A percentile compares a stretch with the other conserved stretches of the same genome.
phyloP scores from a whole-genome alignment of 2,888 invertebrate species.

The Drosophila paranaensis region DNA sequence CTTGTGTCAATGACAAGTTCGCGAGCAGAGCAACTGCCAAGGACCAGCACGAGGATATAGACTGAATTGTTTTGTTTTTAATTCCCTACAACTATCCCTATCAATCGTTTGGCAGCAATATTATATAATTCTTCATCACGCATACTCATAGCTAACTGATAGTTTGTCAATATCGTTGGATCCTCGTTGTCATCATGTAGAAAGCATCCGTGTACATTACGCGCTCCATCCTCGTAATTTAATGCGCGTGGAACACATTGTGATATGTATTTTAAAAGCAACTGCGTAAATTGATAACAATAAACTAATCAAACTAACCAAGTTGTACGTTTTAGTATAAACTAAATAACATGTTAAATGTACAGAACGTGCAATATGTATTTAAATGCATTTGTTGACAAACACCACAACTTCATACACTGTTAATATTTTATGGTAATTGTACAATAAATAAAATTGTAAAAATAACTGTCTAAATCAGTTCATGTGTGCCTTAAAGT shows the following conservation, averaged over 20 bases:
- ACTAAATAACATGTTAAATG: slow-evolving; percentile 23
- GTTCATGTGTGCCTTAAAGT: neutral
- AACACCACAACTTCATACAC: neutral
- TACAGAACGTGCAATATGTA: slow-evolving; percentile 31
- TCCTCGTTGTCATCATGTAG: slow-evolving; percentile 27
- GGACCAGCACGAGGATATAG: slow-evolving; percentile 39
- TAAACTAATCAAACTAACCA: slow-evolving; percentile 43
- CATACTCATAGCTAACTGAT: slow-evolving; percentile 26
- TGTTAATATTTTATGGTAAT: slow-evolving; percentile 21
- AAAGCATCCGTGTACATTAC: slow-evolving; percentile 40
- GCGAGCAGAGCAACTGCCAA: slow-evolving; percentile 6
- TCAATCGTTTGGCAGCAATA: slow-evolving; percentile 10
- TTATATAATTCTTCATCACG: slow-evolving; percentile 16
- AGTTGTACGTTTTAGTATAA: slow-evolving; percentile 32
- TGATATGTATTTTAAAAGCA: slow-evolving; percentile 62
- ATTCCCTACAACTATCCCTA: slow-evolving; percentile 3
- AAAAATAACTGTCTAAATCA: slow-evolving; percentile 11
- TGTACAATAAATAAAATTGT: slow-evolving; percentile 29
- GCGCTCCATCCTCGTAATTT: slow-evolving; percentile 16
- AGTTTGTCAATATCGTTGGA: slow-evolving; percentile 29
- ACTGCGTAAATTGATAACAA: slow-evolving; percentile 44
- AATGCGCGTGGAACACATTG: slow-evolving; percentile 46
- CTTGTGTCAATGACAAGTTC: neutral
- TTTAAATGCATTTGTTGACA: slow-evolving; percentile 17
- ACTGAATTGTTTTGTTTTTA: slow-evolving; percentile 38